Conservation (phyloP, 2,888 invertebrate species). For the Mythimna loreyi region DNA sequence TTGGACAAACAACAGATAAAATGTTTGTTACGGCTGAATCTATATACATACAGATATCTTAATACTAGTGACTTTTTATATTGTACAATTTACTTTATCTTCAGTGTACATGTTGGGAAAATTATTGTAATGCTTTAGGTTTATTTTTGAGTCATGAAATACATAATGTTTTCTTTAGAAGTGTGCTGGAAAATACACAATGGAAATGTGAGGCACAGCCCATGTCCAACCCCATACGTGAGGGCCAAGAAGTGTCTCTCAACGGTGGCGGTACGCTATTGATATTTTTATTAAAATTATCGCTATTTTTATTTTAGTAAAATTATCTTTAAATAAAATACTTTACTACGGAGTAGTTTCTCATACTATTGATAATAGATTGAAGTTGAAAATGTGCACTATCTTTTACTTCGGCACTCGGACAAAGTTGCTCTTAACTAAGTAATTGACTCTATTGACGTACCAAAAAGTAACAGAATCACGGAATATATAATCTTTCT, state of each 20-base stretch:
- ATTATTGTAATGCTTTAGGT: slow-evolving; percentile 12
- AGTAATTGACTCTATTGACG: neutral
- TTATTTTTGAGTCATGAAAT: neutral
- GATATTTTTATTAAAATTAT: too few relatives aligned
- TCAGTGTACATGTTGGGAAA: slow-evolving; percentile 41
- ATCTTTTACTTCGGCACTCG: too few relatives aligned
- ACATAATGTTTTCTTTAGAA: neutral
- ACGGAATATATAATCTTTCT: neutral
- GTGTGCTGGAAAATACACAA: neutral
- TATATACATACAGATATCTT: slow-evolving; percentile 21
- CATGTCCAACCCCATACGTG: neutral
- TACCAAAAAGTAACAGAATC: neutral
- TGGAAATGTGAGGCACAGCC: neutral
- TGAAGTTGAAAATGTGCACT: too few relatives aligned
- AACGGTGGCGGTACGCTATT: too few relatives aligned
- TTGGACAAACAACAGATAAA: slow-evolving; percentile 34
- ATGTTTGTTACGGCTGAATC: slow-evolving; percentile 11
- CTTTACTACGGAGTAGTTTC: too few relatives aligned
- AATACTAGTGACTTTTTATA: slow-evolving; percentile 38
- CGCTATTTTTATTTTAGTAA: too few relatives aligned
- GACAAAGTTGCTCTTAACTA: neutral
- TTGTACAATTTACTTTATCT: slow-evolving; percentile 25
- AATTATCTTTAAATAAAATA: too few relatives aligned
- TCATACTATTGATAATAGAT: too few relatives aligned
- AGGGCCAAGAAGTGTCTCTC: too few relatives aligned